A percentile compares a stretch with the other conserved stretches of the same genome.
Conservation (phyloP, 1,140 invertebrate genomes). For the Mesaphorura yosii region DNA sequence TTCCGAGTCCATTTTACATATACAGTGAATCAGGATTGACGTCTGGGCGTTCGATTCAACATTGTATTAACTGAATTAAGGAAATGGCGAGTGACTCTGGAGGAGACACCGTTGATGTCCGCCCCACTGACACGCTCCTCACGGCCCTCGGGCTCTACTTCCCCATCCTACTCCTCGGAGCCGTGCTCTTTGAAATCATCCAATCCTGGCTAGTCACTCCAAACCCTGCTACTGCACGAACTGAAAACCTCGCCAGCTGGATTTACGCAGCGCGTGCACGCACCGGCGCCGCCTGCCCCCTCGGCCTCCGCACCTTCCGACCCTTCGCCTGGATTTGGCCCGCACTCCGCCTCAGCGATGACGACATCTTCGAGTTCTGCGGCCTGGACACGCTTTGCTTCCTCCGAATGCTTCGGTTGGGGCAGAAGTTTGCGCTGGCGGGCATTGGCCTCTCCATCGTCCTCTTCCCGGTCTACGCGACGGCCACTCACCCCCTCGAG, state of each 20-base stretch:
- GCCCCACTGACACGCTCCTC: background rate
- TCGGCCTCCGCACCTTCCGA: background rate
- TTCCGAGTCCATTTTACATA: too few species aligned
- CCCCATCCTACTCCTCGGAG: background rate
- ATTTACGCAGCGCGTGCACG: background rate
- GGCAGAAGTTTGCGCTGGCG: background rate
- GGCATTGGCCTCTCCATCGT: background rate
- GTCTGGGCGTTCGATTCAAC: too few species aligned
- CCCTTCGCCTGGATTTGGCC: background rate
- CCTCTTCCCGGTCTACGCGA: background rate
- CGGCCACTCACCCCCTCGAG: background rate
- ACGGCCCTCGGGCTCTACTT: background rate
- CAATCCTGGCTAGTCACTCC: too few species aligned
- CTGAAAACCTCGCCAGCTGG: too few species aligned
- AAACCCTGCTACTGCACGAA: too few species aligned
- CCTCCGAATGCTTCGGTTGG: background rate
- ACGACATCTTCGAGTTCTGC: background rate
- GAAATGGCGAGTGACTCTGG: background rate
- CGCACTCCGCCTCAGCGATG: background rate
- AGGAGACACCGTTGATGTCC: background rate
- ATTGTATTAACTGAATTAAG: too few species aligned
- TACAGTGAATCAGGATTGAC: too few species aligned
- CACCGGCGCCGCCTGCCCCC: background rate
- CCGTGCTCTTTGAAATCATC: background rate
- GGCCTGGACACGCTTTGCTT: conserved; percentile 4